phyloP scores from a whole-genome alignment of 2,113 vertebrate genomes.

The Odontesthes bonariensis region DNA sequence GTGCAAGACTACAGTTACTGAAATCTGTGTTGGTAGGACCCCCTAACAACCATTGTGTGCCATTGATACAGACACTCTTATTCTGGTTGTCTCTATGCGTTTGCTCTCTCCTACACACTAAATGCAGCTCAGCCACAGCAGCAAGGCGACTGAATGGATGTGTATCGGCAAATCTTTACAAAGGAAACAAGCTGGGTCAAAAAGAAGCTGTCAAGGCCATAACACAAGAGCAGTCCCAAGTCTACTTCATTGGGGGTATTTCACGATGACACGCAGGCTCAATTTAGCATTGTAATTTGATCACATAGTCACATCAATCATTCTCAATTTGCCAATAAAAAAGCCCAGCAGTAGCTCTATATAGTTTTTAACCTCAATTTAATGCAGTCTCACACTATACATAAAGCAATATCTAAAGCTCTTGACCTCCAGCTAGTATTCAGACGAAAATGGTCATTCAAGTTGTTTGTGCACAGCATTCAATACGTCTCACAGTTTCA shows the following conservation, averaged over 20 bases:
- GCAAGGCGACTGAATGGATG: background rate
- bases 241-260: background rate
- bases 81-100: background rate
- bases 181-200: background rate
- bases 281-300: background rate
- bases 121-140: background rate
- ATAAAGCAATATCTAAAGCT: conserved; percentile 8
- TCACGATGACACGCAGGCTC: conserved; percentile 4
- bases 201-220: background rate
- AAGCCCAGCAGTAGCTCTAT: background rate
- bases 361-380: conserved; percentile 1
- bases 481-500: no score
- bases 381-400: background rate
- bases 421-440: background rate
- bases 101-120: background rate
- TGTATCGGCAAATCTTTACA: background rate
- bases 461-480: no score
- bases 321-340: background rate
- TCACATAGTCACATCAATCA: background rate
- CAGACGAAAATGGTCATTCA: no score
- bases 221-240: background rate
- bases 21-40: background rate
- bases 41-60: background rate
- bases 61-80: background rate
- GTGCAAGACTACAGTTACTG: background rate